Percentiles rank a stretch among this genome's conserved stretches.
Conservation (phyloP, 2,113 vertebrate genomes). For the Austrofundulus limnaeus region DNA sequence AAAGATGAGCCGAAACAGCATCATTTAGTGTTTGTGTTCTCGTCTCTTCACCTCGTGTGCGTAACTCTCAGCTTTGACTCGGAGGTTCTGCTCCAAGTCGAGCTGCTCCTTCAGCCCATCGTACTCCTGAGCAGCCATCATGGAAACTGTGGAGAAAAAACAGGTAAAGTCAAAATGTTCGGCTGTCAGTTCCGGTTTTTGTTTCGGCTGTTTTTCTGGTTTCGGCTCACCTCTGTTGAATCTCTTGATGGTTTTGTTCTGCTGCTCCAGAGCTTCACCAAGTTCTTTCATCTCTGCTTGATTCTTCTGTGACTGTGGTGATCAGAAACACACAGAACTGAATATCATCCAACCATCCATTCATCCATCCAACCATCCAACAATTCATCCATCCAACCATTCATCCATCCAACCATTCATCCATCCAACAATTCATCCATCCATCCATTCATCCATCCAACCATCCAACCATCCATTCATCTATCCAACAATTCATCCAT, state of each 20-base stretch:
- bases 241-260: constrained; percentile 81
- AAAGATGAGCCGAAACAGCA: too few relatives aligned
- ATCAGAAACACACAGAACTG: too few relatives aligned
- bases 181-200: too few relatives aligned
- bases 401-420: too few relatives aligned
- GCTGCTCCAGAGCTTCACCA: constrained; percentile 68
- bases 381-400: too few relatives aligned
- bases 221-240: constrained; percentile 79
- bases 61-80: constrained; percentile 78
- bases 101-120: constrained; percentile 80
- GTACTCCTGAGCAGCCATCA: constrained; percentile 81
- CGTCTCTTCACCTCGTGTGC: constrained; percentile 77
- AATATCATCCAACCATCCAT: too few relatives aligned
- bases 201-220: neutral
- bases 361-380: too few relatives aligned
- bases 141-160: constrained; percentile 67
- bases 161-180: neutral
- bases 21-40: neutral
- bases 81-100: constrained; percentile 80
- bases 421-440: too few relatives aligned
- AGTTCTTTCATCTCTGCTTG: constrained; percentile 76
- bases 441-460: too few relatives aligned
- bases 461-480: too few relatives aligned
- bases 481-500: too few relatives aligned
- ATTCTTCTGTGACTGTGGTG: constrained; percentile 69